Conservation (phyloP, 2,888 invertebrate genomes). For the Hypercompe scribonia region DNA sequence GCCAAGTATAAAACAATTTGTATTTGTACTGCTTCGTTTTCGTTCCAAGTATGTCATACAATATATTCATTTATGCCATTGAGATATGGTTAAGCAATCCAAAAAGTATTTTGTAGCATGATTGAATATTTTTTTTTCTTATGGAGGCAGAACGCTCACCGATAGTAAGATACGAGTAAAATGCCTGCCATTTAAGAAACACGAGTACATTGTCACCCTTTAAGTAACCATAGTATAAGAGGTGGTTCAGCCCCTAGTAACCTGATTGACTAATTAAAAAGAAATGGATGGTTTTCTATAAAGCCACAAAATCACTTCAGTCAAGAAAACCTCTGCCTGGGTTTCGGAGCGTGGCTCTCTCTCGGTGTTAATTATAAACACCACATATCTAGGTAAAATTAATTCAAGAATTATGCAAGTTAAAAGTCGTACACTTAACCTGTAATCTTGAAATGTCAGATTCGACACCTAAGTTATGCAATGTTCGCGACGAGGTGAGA, state of each 20-base stretch:
- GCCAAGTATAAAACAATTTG: neutral
- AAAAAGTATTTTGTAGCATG: neutral
- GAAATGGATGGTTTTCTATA: too few relatives aligned
- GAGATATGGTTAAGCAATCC: neutral
- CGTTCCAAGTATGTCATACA: neutral
- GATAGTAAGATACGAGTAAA: too few relatives aligned
- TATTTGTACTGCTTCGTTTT: neutral
- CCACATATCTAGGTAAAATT: neutral
- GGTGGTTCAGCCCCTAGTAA: too few relatives aligned
- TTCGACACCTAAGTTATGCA: neutral
- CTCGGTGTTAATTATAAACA: neutral
- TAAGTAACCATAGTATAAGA: too few relatives aligned
- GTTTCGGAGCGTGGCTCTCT: neutral
- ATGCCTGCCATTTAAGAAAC: too few relatives aligned
- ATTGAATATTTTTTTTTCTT: too few relatives aligned
- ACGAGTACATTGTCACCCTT: too few relatives aligned
- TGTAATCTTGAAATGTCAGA: neutral
- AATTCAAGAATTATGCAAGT: neutral
- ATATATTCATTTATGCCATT: neutral
- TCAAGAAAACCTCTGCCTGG: neutral
- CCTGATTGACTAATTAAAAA: too few relatives aligned
- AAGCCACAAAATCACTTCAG: neutral
- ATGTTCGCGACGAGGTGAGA: neutral
- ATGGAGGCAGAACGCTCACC: too few relatives aligned
- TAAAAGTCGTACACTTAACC: neutral